Percentiles rank a stretch among this genome's conserved stretches.
Evolutionary conservation across 1,140 invertebrate genomes (phyloP).

Genomic region (Drosophila prosaltans): DNA sequence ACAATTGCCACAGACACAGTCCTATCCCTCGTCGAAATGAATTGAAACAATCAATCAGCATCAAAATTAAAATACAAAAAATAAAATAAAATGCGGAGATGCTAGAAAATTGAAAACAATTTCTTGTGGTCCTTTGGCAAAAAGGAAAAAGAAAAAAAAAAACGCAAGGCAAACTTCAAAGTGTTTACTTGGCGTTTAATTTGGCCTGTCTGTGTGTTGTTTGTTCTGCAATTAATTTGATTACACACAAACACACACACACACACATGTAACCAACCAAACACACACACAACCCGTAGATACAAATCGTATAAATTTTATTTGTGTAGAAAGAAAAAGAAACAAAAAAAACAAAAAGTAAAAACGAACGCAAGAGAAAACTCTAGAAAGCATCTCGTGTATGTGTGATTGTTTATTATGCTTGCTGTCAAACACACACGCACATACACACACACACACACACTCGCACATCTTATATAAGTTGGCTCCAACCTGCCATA

Average conservation of each 20-base stretch:
- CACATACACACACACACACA: constrained; percentile 18
- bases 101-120: constrained; percentile 49
- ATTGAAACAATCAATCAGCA: constrained; percentile 58
- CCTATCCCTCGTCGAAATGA: too few relatives aligned
- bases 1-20: constrained; percentile 22
- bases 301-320: constrained; percentile 68
- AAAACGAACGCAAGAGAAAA: constrained; percentile 32
- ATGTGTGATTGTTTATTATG: constrained; percentile 27
- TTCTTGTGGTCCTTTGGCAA: constrained; percentile 36
- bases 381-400: constrained; percentile 56
- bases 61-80: constrained; percentile 54
- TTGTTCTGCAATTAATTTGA: constrained; percentile 77
- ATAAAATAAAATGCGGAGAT: background rate
- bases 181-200: constrained; percentile 77
- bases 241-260: constrained; percentile 56
- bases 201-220: constrained; percentile 70
- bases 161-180: constrained; percentile 55
- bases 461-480: constrained; percentile 18
- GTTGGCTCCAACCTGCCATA: constrained; percentile 45
- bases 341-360: constrained; percentile 21
- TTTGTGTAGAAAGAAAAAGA: constrained; percentile 36
- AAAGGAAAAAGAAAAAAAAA: background rate
- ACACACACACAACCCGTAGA: constrained; percentile 42
- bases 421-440: constrained; percentile 36
- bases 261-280: background rate